Evolutionary conservation across 2,797 vertebrate species (phyloP).

Genomic region (Mustela erminea): DNA sequence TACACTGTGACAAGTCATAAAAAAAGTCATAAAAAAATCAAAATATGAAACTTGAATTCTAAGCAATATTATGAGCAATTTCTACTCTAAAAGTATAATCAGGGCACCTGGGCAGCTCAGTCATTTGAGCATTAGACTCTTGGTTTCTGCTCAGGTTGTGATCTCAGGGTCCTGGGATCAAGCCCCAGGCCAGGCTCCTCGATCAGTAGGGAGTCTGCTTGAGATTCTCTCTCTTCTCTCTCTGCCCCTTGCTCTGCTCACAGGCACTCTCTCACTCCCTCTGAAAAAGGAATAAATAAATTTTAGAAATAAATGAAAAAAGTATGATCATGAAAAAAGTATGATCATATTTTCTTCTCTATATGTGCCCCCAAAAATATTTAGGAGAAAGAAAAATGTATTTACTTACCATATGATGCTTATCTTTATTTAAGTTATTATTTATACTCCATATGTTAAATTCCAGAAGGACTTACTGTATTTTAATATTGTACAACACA

Average conservation of each 20-base stretch:
- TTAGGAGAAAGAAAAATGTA: background rate
- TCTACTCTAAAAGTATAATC: background rate
- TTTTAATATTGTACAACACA: background rate
- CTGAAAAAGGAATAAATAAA: background rate
- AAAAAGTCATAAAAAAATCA: constrained; percentile 15
- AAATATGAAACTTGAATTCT: constrained; percentile 39
- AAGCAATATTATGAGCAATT: background rate
- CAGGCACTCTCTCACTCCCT: background rate
- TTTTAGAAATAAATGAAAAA: background rate
- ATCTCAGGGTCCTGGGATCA: background rate
- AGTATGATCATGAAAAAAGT: background rate
- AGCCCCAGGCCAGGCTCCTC: background rate
- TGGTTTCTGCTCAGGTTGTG: background rate
- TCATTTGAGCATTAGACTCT: background rate
- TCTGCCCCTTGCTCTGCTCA: background rate
- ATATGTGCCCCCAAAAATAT: background rate
- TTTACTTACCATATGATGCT: background rate
- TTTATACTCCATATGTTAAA: background rate
- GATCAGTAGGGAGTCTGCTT: background rate
- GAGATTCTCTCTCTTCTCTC: background rate
- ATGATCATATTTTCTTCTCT: background rate
- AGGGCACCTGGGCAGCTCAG: background rate
- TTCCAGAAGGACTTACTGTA: background rate
- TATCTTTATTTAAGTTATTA: background rate
- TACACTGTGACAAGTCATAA: background rate